Evolutionary conservation across 2,113 vertebrate genomes (phyloP).

Genomic region (Odocoileus virginianus): DNA sequence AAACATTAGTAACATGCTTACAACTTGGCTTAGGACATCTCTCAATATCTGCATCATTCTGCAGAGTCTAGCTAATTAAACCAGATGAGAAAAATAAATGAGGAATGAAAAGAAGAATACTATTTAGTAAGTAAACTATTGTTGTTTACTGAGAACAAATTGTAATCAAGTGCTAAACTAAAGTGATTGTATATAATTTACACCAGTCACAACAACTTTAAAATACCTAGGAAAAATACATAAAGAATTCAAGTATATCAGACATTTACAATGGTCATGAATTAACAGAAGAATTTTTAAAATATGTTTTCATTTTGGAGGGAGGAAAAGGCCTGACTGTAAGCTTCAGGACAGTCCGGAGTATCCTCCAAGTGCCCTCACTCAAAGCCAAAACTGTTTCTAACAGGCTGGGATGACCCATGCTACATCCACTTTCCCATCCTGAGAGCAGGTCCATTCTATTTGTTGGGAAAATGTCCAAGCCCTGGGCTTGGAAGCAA

Average conservation of each 20-base stretch:
- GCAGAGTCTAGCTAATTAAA: not conserved
- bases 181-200: not conserved
- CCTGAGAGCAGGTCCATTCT: not conserved
- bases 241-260: not conserved
- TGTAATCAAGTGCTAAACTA: not conserved
- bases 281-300: not conserved
- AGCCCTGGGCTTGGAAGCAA: not conserved
- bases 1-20: not conserved
- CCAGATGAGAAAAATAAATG: not conserved
- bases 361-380: not conserved
- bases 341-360: not conserved
- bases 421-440: not conserved
- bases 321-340: not conserved
- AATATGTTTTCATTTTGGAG: not conserved
- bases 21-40: not conserved
- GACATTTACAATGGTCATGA: not conserved
- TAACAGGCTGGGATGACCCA: not conserved
- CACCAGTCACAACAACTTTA: not conserved
- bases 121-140: not conserved
- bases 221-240: not conserved
- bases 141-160: not conserved
- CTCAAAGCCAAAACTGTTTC: not conserved
- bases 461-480: not conserved
- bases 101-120: not conserved
- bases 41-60: not conserved